These are phyloP conservation scores for Ceratina australensis DNA, from an alignment of 1,140 invertebrate species.

Conservation along the genomic window DNA sequence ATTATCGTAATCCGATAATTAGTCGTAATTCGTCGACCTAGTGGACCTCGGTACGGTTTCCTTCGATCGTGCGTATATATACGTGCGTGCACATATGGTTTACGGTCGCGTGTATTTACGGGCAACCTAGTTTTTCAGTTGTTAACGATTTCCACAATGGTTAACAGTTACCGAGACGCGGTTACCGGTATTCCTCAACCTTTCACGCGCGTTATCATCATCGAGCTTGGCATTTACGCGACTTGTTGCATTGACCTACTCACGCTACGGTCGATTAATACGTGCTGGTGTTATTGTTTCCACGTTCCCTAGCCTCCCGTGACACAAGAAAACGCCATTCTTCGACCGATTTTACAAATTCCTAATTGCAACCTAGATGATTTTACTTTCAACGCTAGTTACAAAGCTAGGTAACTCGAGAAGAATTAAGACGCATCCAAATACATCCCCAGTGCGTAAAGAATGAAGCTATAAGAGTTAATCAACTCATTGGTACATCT, in stretches of 20 bases:
- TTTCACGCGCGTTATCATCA: constrained; percentile 67
- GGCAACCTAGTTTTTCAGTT: constrained; percentile 32
- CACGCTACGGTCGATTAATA: constrained; percentile 45
- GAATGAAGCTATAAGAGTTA: too few species aligned
- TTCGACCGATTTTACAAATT: not conserved
- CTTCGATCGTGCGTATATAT: not conserved
- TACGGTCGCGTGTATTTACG: not conserved
- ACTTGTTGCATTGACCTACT: constrained; percentile 75
- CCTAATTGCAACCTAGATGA: not conserved
- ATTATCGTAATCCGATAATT: constrained; percentile 3
- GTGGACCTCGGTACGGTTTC: constrained; percentile 11
- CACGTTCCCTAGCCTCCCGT: constrained; percentile 38
- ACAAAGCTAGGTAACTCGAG: too few species aligned
- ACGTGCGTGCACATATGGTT: too few species aligned
- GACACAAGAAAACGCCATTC: not conserved
- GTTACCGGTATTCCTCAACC: constrained; percentile 63
- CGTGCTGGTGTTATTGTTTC: constrained; percentile 44
- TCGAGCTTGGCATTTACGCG: constrained; percentile 63
- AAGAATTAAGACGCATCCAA: constrained; percentile 25
- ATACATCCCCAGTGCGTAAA: too few species aligned
- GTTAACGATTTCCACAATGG: constrained; percentile 10
- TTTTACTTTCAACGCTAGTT: constrained; percentile 33
- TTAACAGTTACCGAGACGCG: constrained; percentile 14
- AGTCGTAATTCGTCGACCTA: not conserved
- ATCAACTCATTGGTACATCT: too few species aligned